Conservation (phyloP, 2,113 vertebrate species). For the Burhinus bistriatus region DNA sequence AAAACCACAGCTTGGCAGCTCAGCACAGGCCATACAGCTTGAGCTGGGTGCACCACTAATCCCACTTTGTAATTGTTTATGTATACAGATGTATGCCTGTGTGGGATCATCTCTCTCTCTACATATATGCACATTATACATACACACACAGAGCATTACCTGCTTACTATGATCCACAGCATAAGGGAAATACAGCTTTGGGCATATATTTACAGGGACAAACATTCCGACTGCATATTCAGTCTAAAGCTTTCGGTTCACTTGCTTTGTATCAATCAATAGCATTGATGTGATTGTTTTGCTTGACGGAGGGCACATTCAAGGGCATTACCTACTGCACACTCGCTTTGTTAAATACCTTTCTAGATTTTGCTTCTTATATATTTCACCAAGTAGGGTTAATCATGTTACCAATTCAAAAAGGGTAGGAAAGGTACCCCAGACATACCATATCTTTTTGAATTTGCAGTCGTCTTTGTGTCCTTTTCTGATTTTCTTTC, state of each 20-base stretch:
- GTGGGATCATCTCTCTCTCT: neutral
- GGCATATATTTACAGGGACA: neutral
- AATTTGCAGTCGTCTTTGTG: slow-evolving; percentile 87
- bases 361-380: neutral
- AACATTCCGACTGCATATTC: neutral
- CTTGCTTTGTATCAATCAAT: neutral
- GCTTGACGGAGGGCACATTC: neutral
- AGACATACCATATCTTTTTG: slow-evolving; percentile 89
- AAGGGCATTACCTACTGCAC: neutral
- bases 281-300: neutral
- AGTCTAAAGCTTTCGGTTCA: neutral
- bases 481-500: slow-evolving; percentile 94
- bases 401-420: neutral
- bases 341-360: neutral
- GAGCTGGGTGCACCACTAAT: neutral
- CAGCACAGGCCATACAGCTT: neutral
- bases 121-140: no score
- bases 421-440: neutral
- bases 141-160: neutral
- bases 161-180: neutral
- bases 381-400: neutral
- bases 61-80: neutral
- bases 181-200: neutral
- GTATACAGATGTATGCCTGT: no score
- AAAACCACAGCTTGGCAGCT: no score